Percentiles rank a stretch among this genome's conserved stretches.
These are phyloP conservation scores for Macrobrachium rosenbergii DNA, from an alignment of 1,140 invertebrate species.

Conservation along the genomic window DNA sequence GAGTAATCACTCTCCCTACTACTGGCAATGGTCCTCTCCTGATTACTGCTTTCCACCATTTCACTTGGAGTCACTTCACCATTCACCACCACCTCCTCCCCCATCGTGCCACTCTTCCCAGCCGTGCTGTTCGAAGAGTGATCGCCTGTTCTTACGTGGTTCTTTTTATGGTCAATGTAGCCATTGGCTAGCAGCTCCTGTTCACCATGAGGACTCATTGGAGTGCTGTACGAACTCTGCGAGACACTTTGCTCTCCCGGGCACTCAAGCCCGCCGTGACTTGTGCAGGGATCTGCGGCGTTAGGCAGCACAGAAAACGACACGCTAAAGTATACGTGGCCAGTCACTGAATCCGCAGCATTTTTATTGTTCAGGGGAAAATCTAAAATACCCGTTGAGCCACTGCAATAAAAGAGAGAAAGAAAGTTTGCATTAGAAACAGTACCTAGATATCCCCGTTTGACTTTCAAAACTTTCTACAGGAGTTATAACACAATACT, in stretches of 20 bases:
- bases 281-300: constrained; percentile 28
- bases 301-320: constrained; percentile 39
- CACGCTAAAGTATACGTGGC: constrained; percentile 57
- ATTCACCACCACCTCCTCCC: constrained; percentile 11
- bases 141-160: constrained; percentile 27
- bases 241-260: constrained; percentile 50
- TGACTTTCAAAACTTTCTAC: no score
- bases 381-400: constrained; percentile 41
- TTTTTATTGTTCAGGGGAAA: constrained; percentile 52
- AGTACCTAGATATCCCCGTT: background rate
- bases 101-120: constrained; percentile 32
- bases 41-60: constrained; percentile 20
- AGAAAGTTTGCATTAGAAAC: background rate
- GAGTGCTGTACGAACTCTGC: background rate
- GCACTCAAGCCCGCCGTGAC: constrained; percentile 53
- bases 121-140: constrained; percentile 5
- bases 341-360: constrained; percentile 43
- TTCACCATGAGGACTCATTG: constrained; percentile 11
- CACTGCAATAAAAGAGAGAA: constrained; percentile 15
- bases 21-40: constrained; percentile 20
- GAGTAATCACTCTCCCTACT: constrained; percentile 68
- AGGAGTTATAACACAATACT: no score
- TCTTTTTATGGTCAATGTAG: constrained; percentile 37
- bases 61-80: constrained; percentile 52
- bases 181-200: constrained; percentile 44